phyloP scores from a whole-genome alignment of 2,888 invertebrate species.

The Maniola hyperantus region DNA sequence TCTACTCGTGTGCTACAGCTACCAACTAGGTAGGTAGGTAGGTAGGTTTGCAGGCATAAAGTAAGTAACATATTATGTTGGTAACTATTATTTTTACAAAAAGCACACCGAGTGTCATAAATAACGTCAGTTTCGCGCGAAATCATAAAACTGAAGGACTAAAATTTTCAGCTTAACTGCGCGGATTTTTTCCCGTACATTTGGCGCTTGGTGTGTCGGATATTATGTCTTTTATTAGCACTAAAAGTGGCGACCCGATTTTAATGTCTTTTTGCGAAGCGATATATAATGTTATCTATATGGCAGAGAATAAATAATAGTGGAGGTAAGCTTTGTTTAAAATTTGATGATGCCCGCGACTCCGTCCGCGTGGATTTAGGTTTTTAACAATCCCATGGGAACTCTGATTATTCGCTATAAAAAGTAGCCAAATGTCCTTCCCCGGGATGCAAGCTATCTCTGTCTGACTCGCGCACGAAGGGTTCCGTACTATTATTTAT shows the following conservation, averaged over 20 bases:
- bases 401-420: not conserved
- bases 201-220: constrained; percentile 34
- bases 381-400: too few relatives aligned
- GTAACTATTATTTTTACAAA: not conserved
- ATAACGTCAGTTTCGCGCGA: constrained; percentile 16
- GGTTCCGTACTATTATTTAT: too few relatives aligned
- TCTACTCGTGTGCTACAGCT: too few relatives aligned
- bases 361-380: too few relatives aligned
- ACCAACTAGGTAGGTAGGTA: too few relatives aligned
- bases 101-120: not conserved
- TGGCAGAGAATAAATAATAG: constrained; percentile 3
- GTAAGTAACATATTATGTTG: not conserved
- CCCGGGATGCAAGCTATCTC: too few relatives aligned
- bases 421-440: not conserved
- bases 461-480: too few relatives aligned
- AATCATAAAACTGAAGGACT: constrained; percentile 26
- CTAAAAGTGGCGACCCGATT: constrained; percentile 38
- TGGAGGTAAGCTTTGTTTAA: not conserved
- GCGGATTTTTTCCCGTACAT: constrained; percentile 30
- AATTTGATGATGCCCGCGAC: not conserved
- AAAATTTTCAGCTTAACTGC: constrained; percentile 26
- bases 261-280: constrained; percentile 35
- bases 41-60: too few relatives aligned
- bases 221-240: constrained; percentile 39
- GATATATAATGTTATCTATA: constrained; percentile 12